A percentile compares a stretch with the other conserved stretches of the same genome.
These are phyloP conservation scores for Andricus curvator DNA, from an alignment of 2,888 invertebrate genomes.

Conservation along the genomic window DNA sequence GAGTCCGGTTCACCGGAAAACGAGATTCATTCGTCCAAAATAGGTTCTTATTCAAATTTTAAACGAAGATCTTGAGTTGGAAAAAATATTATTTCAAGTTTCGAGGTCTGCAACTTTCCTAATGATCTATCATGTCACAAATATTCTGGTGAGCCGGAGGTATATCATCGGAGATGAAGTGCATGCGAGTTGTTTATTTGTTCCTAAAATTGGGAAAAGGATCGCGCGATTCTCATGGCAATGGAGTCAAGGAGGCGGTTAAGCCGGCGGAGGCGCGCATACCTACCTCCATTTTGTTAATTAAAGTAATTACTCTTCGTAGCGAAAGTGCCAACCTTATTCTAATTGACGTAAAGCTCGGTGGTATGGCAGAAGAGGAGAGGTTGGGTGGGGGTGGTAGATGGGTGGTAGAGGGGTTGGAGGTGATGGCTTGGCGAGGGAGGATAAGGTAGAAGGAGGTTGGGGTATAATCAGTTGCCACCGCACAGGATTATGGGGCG, in stretches of 20 bases:
- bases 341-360: slow-evolving; percentile 79
- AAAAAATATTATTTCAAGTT: background rate
- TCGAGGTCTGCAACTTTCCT: too few relatives aligned
- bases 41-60: background rate
- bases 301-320: slow-evolving; percentile 81
- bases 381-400: slow-evolving; percentile 53
- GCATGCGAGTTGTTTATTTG: slow-evolving; percentile 44
- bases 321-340: slow-evolving; percentile 80
- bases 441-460: slow-evolving; percentile 70
- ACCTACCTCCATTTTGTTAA: slow-evolving; percentile 79
- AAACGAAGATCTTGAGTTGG: background rate
- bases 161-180: background rate
- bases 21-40: background rate
- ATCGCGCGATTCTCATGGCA: slow-evolving; percentile 79
- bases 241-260: slow-evolving; percentile 78
- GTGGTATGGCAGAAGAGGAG: slow-evolving; percentile 63
- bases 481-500: slow-evolving; percentile 77
- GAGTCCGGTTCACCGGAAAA: background rate
- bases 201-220: slow-evolving; percentile 73
- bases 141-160: slow-evolving; percentile 6
- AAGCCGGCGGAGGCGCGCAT: slow-evolving; percentile 60
- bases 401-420: slow-evolving; percentile 54
- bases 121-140: background rate
- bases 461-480: slow-evolving; percentile 77
- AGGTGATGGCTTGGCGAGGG: slow-evolving; percentile 61